Conservation (phyloP, 2,113 vertebrate genomes). For the Centropus unirufus region DNA sequence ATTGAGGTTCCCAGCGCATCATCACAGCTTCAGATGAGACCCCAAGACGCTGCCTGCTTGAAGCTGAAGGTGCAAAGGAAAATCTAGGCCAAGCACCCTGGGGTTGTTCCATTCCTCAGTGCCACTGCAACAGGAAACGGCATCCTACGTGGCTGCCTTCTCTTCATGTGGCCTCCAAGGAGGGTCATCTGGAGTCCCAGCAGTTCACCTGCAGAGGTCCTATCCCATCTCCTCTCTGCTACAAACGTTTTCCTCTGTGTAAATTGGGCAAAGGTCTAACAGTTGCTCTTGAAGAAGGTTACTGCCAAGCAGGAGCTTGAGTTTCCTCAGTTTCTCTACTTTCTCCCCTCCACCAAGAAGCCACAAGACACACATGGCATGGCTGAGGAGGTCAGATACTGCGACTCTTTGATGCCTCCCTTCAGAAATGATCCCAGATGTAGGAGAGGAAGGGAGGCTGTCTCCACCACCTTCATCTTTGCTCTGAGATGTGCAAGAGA, state of each 20-base stretch:
- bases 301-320: background rate
- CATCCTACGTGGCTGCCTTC: background rate
- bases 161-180: background rate
- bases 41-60: background rate
- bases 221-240: background rate
- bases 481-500: background rate
- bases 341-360: background rate
- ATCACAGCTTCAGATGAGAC: background rate
- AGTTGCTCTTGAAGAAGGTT: background rate
- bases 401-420: background rate
- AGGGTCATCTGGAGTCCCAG: background rate
- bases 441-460: background rate
- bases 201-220: background rate
- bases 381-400: background rate
- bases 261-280: background rate
- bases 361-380: accelerated
- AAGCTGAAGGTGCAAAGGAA: background rate
- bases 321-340: background rate
- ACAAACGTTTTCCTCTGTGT: background rate
- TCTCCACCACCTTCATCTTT: background rate
- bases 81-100: background rate
- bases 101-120: background rate
- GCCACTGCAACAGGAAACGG: background rate
- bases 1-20: background rate
- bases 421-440: background rate